Conservation (phyloP, 64 coral and sea anemone genomes). For the Stichodactyla mertensii region DNA sequence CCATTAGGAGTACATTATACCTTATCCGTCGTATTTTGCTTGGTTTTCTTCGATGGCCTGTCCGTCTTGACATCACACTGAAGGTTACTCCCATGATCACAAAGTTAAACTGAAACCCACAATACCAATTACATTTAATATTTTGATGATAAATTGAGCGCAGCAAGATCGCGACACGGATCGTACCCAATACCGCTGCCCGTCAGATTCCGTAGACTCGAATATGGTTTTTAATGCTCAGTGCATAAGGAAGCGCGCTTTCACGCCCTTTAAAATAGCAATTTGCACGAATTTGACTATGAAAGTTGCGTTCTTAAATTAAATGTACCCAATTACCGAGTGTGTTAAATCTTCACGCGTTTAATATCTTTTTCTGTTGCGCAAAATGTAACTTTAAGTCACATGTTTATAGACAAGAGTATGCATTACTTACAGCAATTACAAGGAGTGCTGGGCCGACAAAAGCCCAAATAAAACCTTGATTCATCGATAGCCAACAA, state of each 20-base stretch:
- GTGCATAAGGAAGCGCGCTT: no score
- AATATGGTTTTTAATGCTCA: no score
- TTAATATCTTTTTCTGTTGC: neutral
- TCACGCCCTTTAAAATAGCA: no score
- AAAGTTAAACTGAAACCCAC: constrained; percentile 64
- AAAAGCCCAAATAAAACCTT: constrained; percentile 72
- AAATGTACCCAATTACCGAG: no score
- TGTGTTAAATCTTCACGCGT: no score
- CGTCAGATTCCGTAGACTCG: no score
- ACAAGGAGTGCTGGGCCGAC: constrained; percentile 61
- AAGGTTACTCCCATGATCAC: constrained; percentile 65
- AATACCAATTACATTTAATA: neutral
- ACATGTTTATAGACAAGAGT: neutral
- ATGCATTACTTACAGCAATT: constrained; percentile 61
- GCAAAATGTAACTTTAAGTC: neutral
- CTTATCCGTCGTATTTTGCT: constrained; percentile 32
- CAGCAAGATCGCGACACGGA: no score
- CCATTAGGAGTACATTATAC: neutral
- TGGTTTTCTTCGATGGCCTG: constrained; percentile 26
- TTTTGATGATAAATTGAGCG: neutral
- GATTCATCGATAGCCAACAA: constrained; percentile 67
- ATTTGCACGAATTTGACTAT: no score
- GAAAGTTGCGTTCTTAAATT: no score
- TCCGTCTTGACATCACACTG: constrained; percentile 66
- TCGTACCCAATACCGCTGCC: no score